Base-by-base conservation (phyloP, 2,888 invertebrate genomes). In the Epirrhoe tristata region DNA sequence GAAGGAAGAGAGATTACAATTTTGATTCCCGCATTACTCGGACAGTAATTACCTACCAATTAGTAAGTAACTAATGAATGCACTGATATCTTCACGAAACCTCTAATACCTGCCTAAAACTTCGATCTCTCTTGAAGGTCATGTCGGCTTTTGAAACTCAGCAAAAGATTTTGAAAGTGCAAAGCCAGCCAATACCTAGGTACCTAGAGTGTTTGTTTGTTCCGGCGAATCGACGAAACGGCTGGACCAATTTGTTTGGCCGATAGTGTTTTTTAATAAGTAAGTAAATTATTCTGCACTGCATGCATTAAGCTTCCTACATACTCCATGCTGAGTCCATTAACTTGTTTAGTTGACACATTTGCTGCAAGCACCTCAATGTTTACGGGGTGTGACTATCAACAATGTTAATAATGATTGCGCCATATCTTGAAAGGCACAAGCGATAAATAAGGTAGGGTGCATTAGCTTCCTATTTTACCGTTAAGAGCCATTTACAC, bases 21-120 rank as follows among this genome's bases (percentile, higher is more conserved):
- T 39, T 59, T 24, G 52, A 59, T 52, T 52, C 52, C 52, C 24
- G 31, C 52, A 52, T 52, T 5, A n/a, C 31, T 31, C 12, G 10
- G 54, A 16, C 54, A 36, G 8, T 54, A 36, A 32, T 14, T 50
- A 43, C 16, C 6, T 55, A 50, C 6, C 16, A 14, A 48, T 48
- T 48, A 43, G 43, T 43, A 10, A 43, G 12, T 10, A 12, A 43
- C 43, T 10, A 43, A 43, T 43, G n/a, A 43, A 43, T 43, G 10
- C 5, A 43, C 10, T 2, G 1, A 7, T 7, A 34, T 34, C 34
- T 34, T 43, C 43, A 5, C 10, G 10, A 43, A 4, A 43, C 43
- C 1, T 12, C 14, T 6, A 6, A 46, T 46, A 46, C 1, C 14
- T 46, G 2, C 46, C 46, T 12, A 46, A 46, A 36, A 10, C 36